phyloP scores from a whole-genome alignment of 2,797 vertebrate genomes.

The Moxostoma hubbsi region DNA sequence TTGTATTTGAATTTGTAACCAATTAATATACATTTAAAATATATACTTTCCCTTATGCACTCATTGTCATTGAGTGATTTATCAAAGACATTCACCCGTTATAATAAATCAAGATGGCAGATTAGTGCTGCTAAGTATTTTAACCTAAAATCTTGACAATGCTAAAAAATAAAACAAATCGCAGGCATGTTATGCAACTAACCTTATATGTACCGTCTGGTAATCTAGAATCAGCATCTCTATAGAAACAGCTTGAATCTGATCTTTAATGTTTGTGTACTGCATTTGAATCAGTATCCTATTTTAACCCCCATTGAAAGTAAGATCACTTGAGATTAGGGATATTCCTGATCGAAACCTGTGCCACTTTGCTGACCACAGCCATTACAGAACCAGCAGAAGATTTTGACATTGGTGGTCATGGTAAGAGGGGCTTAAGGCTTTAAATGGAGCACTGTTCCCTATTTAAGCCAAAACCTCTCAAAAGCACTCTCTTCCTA shows the following conservation, averaged over 20 bases:
- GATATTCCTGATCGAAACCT: not conserved
- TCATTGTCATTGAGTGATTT: too few relatives aligned
- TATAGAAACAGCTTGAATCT: too few relatives aligned
- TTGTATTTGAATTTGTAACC: too few relatives aligned
- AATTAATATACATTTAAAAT: too few relatives aligned
- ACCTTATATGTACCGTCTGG: too few relatives aligned
- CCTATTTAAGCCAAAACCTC: constrained; percentile 69
- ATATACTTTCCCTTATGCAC: too few relatives aligned
- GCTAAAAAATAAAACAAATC: too few relatives aligned
- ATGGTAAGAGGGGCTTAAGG: constrained; percentile 16
- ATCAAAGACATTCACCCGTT: constrained; percentile 3
- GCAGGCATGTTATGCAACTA: too few relatives aligned
- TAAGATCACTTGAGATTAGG: not conserved
- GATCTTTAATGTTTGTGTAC: too few relatives aligned
- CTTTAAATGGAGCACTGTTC: constrained; percentile 41
- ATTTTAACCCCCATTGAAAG: not conserved
- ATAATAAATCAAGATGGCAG: constrained; percentile 21
- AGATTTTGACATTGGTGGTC: not conserved
- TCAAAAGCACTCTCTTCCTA: constrained; percentile 73
- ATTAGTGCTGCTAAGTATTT: not conserved
- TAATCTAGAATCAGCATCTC: too few relatives aligned
- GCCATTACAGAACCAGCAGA: not conserved
- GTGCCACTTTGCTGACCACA: not conserved
- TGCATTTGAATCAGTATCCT: too few relatives aligned
- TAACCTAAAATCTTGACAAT: too few relatives aligned